Conservation (phyloP, 2,888 invertebrate genomes). For the Chrysolina haemoptera region DNA sequence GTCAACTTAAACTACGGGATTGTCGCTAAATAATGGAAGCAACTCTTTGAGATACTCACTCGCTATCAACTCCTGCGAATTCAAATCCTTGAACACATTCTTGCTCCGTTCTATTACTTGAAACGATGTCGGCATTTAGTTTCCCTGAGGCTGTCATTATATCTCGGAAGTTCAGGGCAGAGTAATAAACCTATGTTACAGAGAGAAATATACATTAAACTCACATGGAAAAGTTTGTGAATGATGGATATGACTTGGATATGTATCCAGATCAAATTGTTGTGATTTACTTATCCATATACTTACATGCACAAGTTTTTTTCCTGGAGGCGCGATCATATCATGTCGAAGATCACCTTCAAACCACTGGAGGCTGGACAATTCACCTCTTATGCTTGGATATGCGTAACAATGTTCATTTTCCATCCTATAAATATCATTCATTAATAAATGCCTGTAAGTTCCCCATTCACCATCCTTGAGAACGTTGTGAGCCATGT, state of each 20-base stretch:
- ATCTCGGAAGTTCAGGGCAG: conserved; percentile 94
- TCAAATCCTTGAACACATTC: conserved; percentile 81
- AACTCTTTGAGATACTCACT: conserved; percentile 34
- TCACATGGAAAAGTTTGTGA: too few species aligned
- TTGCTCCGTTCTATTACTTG: conserved; percentile 75
- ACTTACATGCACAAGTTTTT: conserved; percentile 44
- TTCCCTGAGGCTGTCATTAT: conserved; percentile 95
- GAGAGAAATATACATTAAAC: too few species aligned
- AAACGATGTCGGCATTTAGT: conserved; percentile 86
- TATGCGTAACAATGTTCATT: conserved; percentile 84
- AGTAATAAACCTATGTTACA: conserved; percentile 71
- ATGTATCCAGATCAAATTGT: too few species aligned
- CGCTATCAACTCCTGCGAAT: conserved; percentile 73
- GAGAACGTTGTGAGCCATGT: conserved; percentile 86
- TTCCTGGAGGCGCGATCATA: conserved; percentile 48
- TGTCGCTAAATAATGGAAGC: too few species aligned
- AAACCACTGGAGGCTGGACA: conserved; percentile 89
- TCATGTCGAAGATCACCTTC: conserved; percentile 74
- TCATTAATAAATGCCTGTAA: conserved; percentile 84
- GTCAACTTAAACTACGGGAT: too few species aligned
- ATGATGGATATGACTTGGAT: too few species aligned
- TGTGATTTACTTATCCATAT: too few species aligned
- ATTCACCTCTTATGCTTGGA: conserved; percentile 85
- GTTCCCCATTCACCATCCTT: conserved; percentile 76
- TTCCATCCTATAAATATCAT: conserved; percentile 69